These are phyloP conservation scores for Pecten maximus DNA, from an alignment of 2,888 invertebrate species.

Conservation along the genomic window DNA sequence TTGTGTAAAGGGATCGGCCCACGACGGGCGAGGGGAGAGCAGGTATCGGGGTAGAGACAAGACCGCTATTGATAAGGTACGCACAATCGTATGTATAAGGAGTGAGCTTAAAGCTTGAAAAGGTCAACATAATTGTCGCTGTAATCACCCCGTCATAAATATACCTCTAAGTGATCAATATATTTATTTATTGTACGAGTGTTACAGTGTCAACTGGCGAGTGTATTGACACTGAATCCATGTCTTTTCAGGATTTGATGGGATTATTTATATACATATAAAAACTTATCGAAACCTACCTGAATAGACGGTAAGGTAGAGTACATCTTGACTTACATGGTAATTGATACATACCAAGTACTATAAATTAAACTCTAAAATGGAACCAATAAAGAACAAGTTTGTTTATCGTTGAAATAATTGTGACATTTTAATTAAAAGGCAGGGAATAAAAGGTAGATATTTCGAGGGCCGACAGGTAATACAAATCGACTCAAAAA, in stretches of 20 bases:
- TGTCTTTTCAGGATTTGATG: neutral
- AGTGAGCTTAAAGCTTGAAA: constrained; percentile 23
- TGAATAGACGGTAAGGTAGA: neutral
- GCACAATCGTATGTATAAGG: neutral
- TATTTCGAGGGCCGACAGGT: no score
- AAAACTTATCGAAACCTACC: neutral
- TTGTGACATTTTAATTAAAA: no score
- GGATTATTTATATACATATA: neutral
- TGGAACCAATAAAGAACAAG: no score
- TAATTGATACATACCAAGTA: neutral
- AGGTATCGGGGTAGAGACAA: neutral
- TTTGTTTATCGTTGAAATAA: no score
- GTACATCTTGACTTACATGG: neutral
- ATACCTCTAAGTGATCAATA: constrained; percentile 20
- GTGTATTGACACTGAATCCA: neutral
- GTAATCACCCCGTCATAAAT: neutral
- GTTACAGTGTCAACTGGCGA: neutral
- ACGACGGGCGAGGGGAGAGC: constrained; percentile 6
- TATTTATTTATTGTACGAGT: neutral
- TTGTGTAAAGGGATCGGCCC: constrained; percentile 39
- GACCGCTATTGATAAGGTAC: constrained; percentile 33
- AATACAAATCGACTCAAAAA: no score
- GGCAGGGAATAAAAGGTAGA: no score
- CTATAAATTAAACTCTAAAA: no score
- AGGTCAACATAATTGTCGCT: constrained; percentile 11